Evolutionary conservation across 2,113 vertebrate genomes (phyloP).

Genomic region (Ophthalmolycus amberensis): DNA sequence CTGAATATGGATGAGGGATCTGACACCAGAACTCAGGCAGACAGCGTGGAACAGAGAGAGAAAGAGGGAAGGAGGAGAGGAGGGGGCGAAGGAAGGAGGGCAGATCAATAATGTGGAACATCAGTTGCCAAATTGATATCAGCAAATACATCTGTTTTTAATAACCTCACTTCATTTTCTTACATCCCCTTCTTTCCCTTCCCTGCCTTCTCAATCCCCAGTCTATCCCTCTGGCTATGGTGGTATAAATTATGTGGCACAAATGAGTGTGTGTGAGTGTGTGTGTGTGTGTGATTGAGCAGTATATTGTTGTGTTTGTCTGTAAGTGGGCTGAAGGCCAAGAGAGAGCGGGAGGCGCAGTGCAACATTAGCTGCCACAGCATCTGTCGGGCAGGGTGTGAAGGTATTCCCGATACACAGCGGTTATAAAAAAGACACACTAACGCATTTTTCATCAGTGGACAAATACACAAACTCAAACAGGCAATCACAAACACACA

Average conservation of each 20-base stretch:
- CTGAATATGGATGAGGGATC: slow-evolving; percentile 80
- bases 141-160: slow-evolving; percentile 60
- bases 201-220: slow-evolving; percentile 21
- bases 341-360: slow-evolving; percentile 33
- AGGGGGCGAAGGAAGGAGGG: slow-evolving; percentile 2
- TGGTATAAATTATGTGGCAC: slow-evolving; percentile 59
- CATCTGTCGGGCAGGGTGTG: slow-evolving; percentile 69
- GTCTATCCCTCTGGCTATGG: slow-evolving; percentile 40
- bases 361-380: slow-evolving; percentile 57
- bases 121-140: slow-evolving; percentile 62
- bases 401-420: slow-evolving; percentile 64
- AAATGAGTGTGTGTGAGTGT: slow-evolving; percentile 39
- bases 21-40: slow-evolving; percentile 69
- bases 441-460: slow-evolving; percentile 11
- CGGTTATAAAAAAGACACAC: slow-evolving; percentile 56
- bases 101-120: slow-evolving; percentile 60
- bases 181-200: slow-evolving; percentile 16
- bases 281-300: slow-evolving; percentile 18
- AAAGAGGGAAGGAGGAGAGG: not conserved
- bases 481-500: not conserved
- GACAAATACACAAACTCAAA: not conserved
- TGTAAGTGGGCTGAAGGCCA: slow-evolving; percentile 63
- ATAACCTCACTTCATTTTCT: slow-evolving; percentile 55
- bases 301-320: slow-evolving; percentile 57
- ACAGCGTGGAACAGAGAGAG: slow-evolving; percentile 33